Percentiles rank a stretch among this genome's conserved stretches.
phyloP scores from a whole-genome alignment of 1,140 invertebrate genomes.

The Megalonaias nervosa region DNA sequence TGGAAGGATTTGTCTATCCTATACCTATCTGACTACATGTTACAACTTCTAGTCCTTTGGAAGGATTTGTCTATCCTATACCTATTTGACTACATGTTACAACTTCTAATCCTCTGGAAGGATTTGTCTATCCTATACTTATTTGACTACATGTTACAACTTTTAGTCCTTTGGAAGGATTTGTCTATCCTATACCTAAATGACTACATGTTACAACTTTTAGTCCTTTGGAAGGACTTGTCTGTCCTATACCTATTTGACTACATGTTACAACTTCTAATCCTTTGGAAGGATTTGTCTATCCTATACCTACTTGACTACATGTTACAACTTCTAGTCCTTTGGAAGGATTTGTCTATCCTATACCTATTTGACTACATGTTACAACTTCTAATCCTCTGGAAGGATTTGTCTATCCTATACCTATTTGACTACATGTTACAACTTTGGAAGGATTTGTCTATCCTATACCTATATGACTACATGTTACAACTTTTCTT shows the following conservation, averaged over 20 bases:
- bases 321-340: constrained; percentile 3
- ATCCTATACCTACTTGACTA: neutral
- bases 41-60: too few relatives aligned
- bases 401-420: too few relatives aligned
- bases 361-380: neutral
- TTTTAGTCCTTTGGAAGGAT: neutral
- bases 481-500: constrained; percentile 7
- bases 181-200: neutral
- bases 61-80: too few relatives aligned
- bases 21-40: neutral
- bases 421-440: neutral
- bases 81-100: neutral
- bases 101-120: too few relatives aligned
- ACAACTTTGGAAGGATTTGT: neutral
- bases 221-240: too few relatives aligned
- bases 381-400: too few relatives aligned
- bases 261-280: constrained; percentile 1
- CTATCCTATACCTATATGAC: neutral
- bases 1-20: too few relatives aligned
- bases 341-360: too few relatives aligned
- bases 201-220: neutral
- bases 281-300: too few relatives aligned
- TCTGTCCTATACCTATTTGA: neutral
- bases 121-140: neutral
- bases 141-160: neutral